Conservation (phyloP, 1,140 invertebrate genomes). For the Aphelinus certus region DNA sequence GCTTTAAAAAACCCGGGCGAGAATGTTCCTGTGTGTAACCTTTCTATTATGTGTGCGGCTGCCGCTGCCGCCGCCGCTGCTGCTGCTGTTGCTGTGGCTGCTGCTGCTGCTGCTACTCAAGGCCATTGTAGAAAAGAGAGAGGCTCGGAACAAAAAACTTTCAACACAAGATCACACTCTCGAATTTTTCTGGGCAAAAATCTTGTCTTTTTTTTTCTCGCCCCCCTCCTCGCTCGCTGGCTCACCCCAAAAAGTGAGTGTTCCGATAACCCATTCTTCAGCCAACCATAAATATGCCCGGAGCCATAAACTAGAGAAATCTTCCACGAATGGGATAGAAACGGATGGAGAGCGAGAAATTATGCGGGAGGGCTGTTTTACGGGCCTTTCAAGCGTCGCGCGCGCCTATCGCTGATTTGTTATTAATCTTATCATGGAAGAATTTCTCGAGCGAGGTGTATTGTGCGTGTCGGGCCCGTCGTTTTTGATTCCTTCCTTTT, state of each 20-base stretch:
- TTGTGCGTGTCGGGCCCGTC: too few relatives aligned
- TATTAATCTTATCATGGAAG: too few relatives aligned
- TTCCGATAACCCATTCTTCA: slow-evolving; percentile 38
- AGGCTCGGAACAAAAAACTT: slow-evolving; percentile 25
- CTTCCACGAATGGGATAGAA: not conserved
- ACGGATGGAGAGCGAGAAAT: not conserved
- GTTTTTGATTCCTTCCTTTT: too few relatives aligned
- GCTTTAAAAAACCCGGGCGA: slow-evolving; percentile 25
- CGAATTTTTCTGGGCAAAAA: slow-evolving; percentile 13
- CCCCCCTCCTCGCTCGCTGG: not conserved
- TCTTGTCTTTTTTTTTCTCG: not conserved
- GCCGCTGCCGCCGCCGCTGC: not conserved
- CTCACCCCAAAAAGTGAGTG: not conserved
- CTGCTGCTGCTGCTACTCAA: not conserved
- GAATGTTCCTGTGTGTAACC: slow-evolving; percentile 21
- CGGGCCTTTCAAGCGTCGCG: too few relatives aligned
- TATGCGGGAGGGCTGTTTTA: slow-evolving; percentile 1
- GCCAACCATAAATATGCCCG: slow-evolving; percentile 32
- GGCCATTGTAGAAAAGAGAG: slow-evolving; percentile 35
- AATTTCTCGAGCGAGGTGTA: too few relatives aligned
- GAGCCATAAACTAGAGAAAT: slow-evolving; percentile 35
- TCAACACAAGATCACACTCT: slow-evolving; percentile 36
- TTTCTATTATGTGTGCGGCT: slow-evolving; percentile 32
- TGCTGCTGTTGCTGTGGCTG: not conserved
- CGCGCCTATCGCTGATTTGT: too few relatives aligned